Percentiles rank a stretch among this genome's conserved stretches.
These are phyloP conservation scores for Scaptomyza caliginosa DNA, from an alignment of 2,888 invertebrate genomes.

Conservation along the genomic window DNA sequence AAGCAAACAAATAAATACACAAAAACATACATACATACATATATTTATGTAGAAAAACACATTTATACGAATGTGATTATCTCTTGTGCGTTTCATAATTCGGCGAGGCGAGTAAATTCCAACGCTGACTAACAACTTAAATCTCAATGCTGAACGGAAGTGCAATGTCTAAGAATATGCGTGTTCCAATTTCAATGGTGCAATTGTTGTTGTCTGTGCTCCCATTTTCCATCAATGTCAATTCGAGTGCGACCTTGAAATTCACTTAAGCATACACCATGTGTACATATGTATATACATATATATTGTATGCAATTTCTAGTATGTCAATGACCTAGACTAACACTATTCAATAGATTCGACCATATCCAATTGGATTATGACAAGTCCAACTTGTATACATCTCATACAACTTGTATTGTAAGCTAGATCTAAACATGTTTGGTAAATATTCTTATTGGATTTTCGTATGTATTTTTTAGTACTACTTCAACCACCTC, in stretches of 20 bases:
- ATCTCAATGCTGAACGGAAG: slow-evolving; percentile 57
- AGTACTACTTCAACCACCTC: slow-evolving; percentile 27
- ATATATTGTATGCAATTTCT: slow-evolving; percentile 42
- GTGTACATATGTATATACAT: neutral
- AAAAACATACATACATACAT: slow-evolving; percentile 3
- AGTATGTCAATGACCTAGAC: slow-evolving; percentile 70
- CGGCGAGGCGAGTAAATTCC: slow-evolving; percentile 43
- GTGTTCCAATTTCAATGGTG: slow-evolving; percentile 17
- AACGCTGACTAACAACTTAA: slow-evolving; percentile 54
- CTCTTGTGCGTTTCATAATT: slow-evolving; percentile 59
- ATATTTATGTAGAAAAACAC: slow-evolving; percentile 11
- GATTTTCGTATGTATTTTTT: neutral
- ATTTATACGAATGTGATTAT: slow-evolving; percentile 34
- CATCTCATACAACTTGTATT: neutral
- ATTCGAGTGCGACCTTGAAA: slow-evolving; percentile 64
- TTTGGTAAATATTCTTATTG: neutral
- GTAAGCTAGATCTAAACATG: neutral
- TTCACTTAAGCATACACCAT: slow-evolving; percentile 43
- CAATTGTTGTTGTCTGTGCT: slow-evolving; percentile 20
- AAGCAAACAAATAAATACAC: slow-evolving; percentile 3
- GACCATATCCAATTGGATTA: neutral
- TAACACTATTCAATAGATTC: slow-evolving; percentile 18
- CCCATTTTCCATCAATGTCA: slow-evolving; percentile 67
- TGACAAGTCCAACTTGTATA: too few relatives aligned
- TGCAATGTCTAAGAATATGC: slow-evolving; percentile 37